These are phyloP conservation scores for Paedocypris sp. DNA, from an alignment of 2,113 vertebrate species.

Conservation along the genomic window DNA sequence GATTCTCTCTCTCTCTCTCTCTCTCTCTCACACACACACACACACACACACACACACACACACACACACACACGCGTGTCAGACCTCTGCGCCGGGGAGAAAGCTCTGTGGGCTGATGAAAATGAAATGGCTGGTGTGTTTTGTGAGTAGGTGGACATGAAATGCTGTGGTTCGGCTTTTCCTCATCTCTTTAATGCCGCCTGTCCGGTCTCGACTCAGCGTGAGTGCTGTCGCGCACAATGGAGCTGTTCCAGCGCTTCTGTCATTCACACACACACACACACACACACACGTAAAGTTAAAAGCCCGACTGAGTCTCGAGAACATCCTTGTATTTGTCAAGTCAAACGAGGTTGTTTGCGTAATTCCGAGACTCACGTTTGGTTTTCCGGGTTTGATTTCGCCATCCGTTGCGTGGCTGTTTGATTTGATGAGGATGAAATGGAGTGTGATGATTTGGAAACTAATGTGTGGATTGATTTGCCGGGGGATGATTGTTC, in stretches of 20 bases:
- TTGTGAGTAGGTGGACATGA: background rate
- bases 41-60: background rate
- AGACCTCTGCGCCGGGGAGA: background rate
- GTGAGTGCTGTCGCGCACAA: background rate
- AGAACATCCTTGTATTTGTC: background rate
- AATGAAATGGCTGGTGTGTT: background rate
- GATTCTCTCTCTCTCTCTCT: no score
- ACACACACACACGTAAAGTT: no score
- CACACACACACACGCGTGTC: background rate
- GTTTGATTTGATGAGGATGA: slow-evolving; percentile 15
- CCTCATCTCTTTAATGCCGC: slow-evolving; percentile 9
- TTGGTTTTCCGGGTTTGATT: slow-evolving; percentile 15
- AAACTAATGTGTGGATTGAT: slow-evolving; percentile 22
- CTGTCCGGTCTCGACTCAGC: background rate
- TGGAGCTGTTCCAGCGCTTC: background rate
- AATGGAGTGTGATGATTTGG: slow-evolving; percentile 24
- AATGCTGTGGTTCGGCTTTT: background rate
- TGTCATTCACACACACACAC: background rate
- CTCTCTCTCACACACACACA: no score
- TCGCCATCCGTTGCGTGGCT: background rate
- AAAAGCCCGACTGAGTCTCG: no score
- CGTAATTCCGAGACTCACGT: background rate
- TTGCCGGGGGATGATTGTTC: slow-evolving; percentile 1
- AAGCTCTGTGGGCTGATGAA: background rate
- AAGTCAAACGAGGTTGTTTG: background rate